A percentile compares a stretch with the other conserved stretches of the same genome.
Evolutionary conservation across 1,140 invertebrate species (phyloP).

Genomic region (Mycetomoellerius zeteki): DNA sequence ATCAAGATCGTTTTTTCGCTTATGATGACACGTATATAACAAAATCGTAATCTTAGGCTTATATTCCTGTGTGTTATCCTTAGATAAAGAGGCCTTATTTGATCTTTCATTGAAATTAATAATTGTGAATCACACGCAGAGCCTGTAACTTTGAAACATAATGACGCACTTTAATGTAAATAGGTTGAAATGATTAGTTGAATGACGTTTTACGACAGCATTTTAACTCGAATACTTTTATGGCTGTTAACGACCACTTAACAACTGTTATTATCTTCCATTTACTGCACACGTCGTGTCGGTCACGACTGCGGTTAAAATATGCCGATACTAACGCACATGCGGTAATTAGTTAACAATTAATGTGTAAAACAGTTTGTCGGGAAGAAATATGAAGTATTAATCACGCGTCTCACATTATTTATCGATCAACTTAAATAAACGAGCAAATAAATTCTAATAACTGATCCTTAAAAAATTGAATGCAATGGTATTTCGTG

Average conservation of each 20-base stretch:
- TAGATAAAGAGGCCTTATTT: neutral
- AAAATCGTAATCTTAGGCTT: neutral
- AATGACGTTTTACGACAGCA: slow-evolving; percentile 49
- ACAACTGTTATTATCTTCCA: slow-evolving; percentile 63
- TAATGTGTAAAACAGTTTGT: slow-evolving; percentile 48
- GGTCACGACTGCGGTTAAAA: slow-evolving; percentile 53
- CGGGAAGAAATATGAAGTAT: slow-evolving; percentile 31
- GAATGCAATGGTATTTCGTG: neutral
- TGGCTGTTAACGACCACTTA: slow-evolving; percentile 51
- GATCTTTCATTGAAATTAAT: neutral
- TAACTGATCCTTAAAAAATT: neutral
- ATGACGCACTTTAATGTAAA: slow-evolving; percentile 31
- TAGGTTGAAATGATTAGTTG: slow-evolving; percentile 56
- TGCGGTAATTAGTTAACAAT: slow-evolving; percentile 49
- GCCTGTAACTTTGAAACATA: slow-evolving; percentile 11
- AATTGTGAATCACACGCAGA: slow-evolving; percentile 23
- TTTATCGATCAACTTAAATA: neutral
- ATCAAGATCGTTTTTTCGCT: neutral
- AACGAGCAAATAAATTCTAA: slow-evolving; percentile 13
- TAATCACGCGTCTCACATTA: slow-evolving; percentile 22
- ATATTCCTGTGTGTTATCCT: neutral
- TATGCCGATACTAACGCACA: slow-evolving; percentile 48
- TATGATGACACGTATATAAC: neutral
- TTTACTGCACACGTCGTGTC: slow-evolving; percentile 42
- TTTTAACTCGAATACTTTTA: slow-evolving; percentile 64